Percentiles rank a stretch among this genome's conserved stretches.
Conservation (phyloP, 2,888 invertebrate species). For the Acrocyrtus sp. region DNA sequence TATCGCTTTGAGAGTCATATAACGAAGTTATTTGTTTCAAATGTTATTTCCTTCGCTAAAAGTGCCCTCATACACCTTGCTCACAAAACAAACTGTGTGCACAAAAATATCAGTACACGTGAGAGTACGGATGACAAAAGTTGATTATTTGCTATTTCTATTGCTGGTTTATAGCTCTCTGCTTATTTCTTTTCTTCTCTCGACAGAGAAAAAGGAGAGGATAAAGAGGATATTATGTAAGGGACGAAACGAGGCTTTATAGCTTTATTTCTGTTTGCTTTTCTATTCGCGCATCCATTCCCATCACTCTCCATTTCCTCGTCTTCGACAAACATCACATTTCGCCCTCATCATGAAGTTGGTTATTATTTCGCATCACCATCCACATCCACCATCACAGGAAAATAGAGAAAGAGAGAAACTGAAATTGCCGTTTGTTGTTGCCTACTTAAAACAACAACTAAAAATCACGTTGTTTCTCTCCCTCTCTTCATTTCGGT, state of each 20-base stretch:
- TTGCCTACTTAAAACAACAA: conserved; percentile 21
- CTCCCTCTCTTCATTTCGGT: neutral
- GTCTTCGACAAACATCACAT: conserved; percentile 29
- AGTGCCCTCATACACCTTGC: too few species aligned
- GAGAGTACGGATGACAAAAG: too few species aligned
- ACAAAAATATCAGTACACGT: too few species aligned
- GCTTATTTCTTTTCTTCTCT: neutral
- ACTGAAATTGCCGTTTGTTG: neutral
- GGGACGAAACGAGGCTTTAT: conserved; percentile 2
- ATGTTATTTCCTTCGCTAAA: too few species aligned
- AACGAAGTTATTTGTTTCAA: too few species aligned
- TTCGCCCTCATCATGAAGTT: conserved; percentile 2
- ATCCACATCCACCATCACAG: neutral
- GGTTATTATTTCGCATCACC: too few species aligned
- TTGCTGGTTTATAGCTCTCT: too few species aligned
- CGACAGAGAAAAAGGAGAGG: conserved; percentile 8
- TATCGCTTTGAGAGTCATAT: too few species aligned
- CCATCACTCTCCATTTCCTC: conserved; percentile 28
- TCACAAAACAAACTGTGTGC: too few species aligned
- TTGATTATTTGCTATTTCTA: too few species aligned
- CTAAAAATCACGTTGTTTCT: conserved; percentile 11
- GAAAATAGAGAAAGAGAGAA: too few species aligned
- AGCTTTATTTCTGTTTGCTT: conserved; percentile 40
- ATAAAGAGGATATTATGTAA: conserved; percentile 44
- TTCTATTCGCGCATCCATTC: conserved; percentile 29